phyloP scores from a whole-genome alignment of 2,797 vertebrate species.

The Enteromius paludinosus region DNA sequence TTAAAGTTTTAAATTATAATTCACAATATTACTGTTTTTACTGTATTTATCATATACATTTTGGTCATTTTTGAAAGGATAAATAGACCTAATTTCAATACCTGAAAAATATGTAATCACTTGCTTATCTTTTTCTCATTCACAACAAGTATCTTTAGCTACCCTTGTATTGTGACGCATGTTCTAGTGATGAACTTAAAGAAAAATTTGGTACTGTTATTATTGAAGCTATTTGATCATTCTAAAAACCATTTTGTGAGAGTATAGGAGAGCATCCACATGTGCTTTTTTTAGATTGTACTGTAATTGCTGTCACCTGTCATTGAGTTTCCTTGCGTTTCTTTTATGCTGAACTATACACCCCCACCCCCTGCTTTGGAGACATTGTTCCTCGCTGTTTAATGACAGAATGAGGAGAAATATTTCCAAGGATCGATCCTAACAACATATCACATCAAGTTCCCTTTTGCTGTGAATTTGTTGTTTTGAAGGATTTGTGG shows the following conservation, averaged over 20 bases:
- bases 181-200: neutral
- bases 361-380: constrained; percentile 2
- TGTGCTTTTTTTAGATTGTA: constrained; percentile 10
- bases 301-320: constrained; percentile 47
- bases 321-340: constrained; percentile 22
- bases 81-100: neutral
- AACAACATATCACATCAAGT: constrained; percentile 37
- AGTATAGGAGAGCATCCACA: constrained; percentile 1
- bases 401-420: constrained; percentile 55
- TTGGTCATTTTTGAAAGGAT: neutral
- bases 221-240: neutral
- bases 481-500: constrained; percentile 31
- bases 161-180: neutral
- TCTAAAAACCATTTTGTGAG: constrained; percentile 16
- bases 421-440: constrained; percentile 37
- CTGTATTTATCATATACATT: neutral
- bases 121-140: neutral
- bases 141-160: neutral
- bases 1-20: neutral
- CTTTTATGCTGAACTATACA: constrained; percentile 36
- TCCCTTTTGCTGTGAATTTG: constrained; percentile 16
- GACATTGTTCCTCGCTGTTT: constrained; percentile 8
- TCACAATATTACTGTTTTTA: neutral
- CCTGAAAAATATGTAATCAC: neutral
- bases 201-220: neutral